Conservation (phyloP, 2,113 vertebrate genomes). For the Coregonus clupeaformis region DNA sequence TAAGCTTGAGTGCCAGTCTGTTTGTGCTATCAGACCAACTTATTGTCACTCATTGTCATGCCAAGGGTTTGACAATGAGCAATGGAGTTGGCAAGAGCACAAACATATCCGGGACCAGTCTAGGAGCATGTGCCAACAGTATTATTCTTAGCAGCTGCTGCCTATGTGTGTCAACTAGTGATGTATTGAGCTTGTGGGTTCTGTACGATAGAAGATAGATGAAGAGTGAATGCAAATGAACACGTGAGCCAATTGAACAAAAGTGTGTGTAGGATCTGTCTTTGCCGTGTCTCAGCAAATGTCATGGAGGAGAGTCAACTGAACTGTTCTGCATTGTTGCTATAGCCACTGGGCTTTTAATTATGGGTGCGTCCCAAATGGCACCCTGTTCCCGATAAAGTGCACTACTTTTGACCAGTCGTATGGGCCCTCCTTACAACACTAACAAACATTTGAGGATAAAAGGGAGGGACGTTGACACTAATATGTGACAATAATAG, state of each 20-base stretch:
- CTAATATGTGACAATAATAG: too few species aligned
- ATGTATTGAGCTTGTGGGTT: constrained; percentile 1
- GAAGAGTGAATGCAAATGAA: not conserved
- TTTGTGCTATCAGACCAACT: too few species aligned
- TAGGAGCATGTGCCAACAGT: not conserved
- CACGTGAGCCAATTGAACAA: not conserved
- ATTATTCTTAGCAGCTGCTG: not conserved
- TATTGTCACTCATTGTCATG: too few species aligned
- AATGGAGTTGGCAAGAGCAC: too few species aligned
- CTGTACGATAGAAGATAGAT: not conserved
- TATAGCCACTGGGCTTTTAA: not conserved
- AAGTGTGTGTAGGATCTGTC: constrained; percentile 2
- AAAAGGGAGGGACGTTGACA: too few species aligned
- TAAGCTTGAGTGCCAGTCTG: too few species aligned
- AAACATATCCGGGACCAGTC: too few species aligned
- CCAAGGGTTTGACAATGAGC: too few species aligned
- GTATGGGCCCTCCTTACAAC: too few species aligned
- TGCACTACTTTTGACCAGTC: too few species aligned
- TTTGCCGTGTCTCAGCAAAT: not conserved
- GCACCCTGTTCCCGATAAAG: too few species aligned
- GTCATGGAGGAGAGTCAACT: not conserved
- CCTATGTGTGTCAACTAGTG: not conserved
- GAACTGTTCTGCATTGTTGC: not conserved
- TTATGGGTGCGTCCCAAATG: not conserved
- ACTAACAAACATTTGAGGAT: not conserved